These are phyloP conservation scores for Bos javanicus DNA, from an alignment of 2,113 vertebrate genomes.

Conservation along the genomic window DNA sequence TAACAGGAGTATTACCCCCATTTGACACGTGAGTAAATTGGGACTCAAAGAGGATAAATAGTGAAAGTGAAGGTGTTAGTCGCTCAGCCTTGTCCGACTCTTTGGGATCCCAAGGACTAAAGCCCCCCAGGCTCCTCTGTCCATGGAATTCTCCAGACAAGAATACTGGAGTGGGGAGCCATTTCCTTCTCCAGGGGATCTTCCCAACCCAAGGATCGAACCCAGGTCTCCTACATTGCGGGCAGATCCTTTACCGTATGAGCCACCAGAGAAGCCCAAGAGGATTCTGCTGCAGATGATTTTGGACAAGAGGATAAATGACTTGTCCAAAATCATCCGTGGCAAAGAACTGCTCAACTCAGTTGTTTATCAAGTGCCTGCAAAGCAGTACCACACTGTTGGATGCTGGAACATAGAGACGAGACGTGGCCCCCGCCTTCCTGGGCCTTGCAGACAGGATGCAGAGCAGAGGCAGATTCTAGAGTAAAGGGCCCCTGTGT, in stretches of 20 bases:
- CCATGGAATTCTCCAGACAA: not conserved
- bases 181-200: not conserved
- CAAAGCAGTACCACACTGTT: accelerated
- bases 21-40: not conserved
- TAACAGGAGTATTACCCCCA: not conserved
- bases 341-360: not conserved
- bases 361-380: not conserved
- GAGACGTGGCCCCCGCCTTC: not conserved
- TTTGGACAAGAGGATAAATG: not conserved
- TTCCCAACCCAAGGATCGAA: not conserved
- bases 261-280: not conserved
- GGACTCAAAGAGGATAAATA: not conserved
- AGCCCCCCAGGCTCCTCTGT: not conserved
- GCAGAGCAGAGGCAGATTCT: not conserved
- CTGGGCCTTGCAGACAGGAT: not conserved
- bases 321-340: not conserved
- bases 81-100: not conserved
- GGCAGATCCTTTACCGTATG: not conserved
- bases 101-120: not conserved
- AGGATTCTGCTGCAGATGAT: not conserved
- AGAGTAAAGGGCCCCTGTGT: not conserved
- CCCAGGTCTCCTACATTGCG: not conserved
- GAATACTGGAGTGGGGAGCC: not conserved
- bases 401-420: not conserved
- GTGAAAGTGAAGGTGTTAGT: not conserved